A percentile compares a stretch with the other conserved stretches of the same genome.
Conservation (phyloP, 2,113 vertebrate species). For the Pica pica region DNA sequence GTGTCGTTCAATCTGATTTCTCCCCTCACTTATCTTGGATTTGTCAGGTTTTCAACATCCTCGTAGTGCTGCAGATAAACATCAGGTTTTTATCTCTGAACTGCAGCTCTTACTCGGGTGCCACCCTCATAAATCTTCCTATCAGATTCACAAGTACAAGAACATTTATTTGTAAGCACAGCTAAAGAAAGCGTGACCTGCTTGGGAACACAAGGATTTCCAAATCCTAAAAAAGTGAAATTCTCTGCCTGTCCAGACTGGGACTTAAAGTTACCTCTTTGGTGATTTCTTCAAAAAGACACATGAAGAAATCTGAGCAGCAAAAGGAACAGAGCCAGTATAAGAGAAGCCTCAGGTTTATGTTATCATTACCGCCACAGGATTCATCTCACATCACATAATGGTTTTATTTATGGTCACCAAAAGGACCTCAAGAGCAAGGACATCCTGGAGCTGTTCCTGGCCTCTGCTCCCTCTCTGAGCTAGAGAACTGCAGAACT, state of each 20-base stretch:
- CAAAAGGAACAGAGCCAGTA: neutral
- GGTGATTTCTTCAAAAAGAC: neutral
- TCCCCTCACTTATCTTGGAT: neutral
- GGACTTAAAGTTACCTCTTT: neutral
- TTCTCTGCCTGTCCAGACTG: neutral
- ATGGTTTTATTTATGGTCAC: neutral
- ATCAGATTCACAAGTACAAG: neutral
- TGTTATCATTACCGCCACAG: neutral
- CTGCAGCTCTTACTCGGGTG: neutral
- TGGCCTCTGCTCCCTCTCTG: neutral
- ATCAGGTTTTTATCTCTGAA: neutral
- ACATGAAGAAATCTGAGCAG: neutral
- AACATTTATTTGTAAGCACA: neutral
- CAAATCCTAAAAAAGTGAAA: neutral
- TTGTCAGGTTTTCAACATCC: conserved; percentile 27
- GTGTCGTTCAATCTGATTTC: conserved; percentile 13
- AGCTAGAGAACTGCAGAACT: neutral
- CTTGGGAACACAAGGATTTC: neutral
- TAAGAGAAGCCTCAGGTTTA: neutral
- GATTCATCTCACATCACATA: neutral
- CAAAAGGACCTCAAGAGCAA: neutral
- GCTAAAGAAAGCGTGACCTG: neutral
- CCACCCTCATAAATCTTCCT: neutral
- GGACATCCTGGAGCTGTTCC: neutral
- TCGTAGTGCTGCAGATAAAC: neutral